phyloP scores from a whole-genome alignment of 1,140 invertebrate genomes.

The Mya arenaria region DNA sequence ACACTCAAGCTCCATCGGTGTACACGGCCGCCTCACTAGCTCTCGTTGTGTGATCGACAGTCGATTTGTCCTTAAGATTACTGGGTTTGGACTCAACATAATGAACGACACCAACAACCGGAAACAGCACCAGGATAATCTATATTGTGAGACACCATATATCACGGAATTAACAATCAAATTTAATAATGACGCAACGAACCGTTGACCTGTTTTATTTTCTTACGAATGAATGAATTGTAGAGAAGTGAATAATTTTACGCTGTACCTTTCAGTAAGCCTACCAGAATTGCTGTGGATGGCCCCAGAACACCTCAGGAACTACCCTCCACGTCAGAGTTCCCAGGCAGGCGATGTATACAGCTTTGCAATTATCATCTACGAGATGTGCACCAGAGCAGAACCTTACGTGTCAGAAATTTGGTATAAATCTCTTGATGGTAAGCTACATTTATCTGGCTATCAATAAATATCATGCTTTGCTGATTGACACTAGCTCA shows the following conservation, averaged over 20 bases:
- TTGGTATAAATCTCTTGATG: neutral
- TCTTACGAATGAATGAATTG: no score
- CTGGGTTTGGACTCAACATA: conserved; percentile 90
- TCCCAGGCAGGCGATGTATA: conserved; percentile 96
- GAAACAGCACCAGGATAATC: neutral
- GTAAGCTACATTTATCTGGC: no score
- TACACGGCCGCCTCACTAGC: conserved; percentile 97
- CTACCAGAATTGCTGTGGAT: conserved; percentile 88
- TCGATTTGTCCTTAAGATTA: conserved; percentile 95
- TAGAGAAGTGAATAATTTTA: no score
- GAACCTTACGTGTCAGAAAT: conserved; percentile 89
- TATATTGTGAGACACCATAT: neutral
- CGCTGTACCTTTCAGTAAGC: no score
- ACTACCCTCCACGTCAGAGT: conserved; percentile 81
- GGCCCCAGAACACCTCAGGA: conserved; percentile 92
- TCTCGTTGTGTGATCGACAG: conserved; percentile 95
- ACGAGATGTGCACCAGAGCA: conserved; percentile 94
- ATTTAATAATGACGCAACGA: no score
- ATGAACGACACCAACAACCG: neutral
- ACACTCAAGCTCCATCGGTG: conserved; percentile 91
- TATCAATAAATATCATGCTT: no score
- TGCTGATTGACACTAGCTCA: no score
- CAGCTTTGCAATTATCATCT: conserved; percentile 96
- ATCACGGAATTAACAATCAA: no score
- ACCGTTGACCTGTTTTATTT: no score